Conservation (phyloP, 2,113 vertebrate species). For the Cyanoliseus patagonus region DNA sequence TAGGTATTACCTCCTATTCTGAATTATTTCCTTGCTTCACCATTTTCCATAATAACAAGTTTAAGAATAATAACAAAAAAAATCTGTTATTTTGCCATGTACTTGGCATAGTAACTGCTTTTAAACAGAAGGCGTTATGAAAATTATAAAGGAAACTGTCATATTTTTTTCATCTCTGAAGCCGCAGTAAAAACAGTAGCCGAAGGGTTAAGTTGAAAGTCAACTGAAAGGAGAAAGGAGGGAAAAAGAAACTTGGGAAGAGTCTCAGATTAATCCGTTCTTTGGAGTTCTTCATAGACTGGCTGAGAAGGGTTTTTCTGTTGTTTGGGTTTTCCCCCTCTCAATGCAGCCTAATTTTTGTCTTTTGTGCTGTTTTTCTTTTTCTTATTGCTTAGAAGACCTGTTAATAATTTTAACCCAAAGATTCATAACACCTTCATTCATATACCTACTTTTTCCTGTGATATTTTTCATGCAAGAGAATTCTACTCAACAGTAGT, state of each 20-base stretch:
- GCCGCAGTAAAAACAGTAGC: neutral
- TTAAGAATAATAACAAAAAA: neutral
- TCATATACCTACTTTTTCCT: neutral
- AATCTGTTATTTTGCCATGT: neutral
- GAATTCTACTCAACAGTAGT: neutral
- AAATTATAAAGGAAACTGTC: neutral
- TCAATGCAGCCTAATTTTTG: neutral
- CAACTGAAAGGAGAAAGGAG: neutral
- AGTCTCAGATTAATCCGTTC: neutral
- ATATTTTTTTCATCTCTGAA: neutral
- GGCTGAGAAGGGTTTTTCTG: neutral
- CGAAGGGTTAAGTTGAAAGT: neutral
- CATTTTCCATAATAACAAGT: neutral
- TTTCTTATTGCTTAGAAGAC: neutral
- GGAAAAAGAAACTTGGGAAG: neutral
- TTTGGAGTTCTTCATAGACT: neutral
- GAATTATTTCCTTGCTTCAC: neutral
- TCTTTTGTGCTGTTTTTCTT: neutral
- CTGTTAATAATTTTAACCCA: neutral
- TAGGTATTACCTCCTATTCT: neutral
- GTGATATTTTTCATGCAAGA: neutral
- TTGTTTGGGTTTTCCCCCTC: fast-evolving
- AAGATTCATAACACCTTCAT: neutral
- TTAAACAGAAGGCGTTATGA: neutral
- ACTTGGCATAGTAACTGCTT: neutral